Base-by-base conservation (phyloP, 2,113 vertebrate genomes). In the Strix aluco region DNA sequence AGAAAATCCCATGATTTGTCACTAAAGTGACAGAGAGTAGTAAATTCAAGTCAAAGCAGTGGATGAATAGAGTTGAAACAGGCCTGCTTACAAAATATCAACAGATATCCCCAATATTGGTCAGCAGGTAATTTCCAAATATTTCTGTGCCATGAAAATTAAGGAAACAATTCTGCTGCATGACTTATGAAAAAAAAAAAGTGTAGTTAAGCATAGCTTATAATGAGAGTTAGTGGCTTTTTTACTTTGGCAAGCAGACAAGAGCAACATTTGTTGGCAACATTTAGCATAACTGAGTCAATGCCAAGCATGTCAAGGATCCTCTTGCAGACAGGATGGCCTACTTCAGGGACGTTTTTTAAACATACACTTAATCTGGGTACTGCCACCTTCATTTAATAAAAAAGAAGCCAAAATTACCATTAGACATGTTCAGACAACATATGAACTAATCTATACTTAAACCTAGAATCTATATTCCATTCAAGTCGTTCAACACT, bases 301-400 rank as follows among this genome's bases (percentile, higher is more conserved):
- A 63, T 79, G 96, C 94, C 96, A 96, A 96, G 82, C 86, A 86
- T 96, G 96, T 96, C 94, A 95, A 96, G 91, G 94, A 96, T 93
- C 91, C 86, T 95, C 86, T 69, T 29, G 70, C 95, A 96, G 92
- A 92, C 86, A 92, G 88, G 54, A 79, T 79, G 73, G 88, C 89
- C 92, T 81, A 84, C 83, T 92, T 81, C 49, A 65, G 88, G 94
- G 82, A 63, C 4, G 2, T 32, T 59, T 83, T 74, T 86, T 36
- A 90, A 91, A 90, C 72, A 78, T 20, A 65, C 47, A 44, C 47
- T 69, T 70, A 47, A 85, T 82, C 87, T 70, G 67, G 32, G 55
- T 62, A 10, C 34, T 73, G 92, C 81, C 81, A 81, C 84, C 83
- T 87, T 89, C 77, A 14, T 63, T 79, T 75, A 18, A 63, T 9